Evolutionary conservation across 2,797 vertebrate genomes (phyloP), one percentile per base, ranked within the genome.

Genomic region (Sylvilagus floridanus): DNA sequence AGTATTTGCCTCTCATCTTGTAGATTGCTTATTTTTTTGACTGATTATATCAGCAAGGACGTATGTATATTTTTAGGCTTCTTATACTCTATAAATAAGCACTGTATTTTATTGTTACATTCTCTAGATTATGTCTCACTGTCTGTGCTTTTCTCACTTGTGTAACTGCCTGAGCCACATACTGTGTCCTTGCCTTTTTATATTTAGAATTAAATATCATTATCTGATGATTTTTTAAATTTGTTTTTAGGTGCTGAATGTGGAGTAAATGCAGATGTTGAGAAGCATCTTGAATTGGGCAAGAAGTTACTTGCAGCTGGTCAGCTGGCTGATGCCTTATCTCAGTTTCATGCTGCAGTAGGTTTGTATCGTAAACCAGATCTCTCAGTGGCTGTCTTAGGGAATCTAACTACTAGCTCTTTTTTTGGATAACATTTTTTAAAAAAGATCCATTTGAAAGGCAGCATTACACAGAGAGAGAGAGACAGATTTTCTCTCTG

Each of bases 301-400:
- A 99, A 99, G 98, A 99, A 99, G 30, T 98, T 99, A 72, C 97
- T 99, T 50, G 99, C 99, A 93, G 99, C 99, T 71, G 99, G 99
- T 78, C 99, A 99, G 97, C 98, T 99, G 2, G 99, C 99, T 0
- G 99, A 99, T 94, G 99, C 99, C 2, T 98, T 99, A 76, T 99
- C 99, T 76, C 99, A 99, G 95, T 99, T 99, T 89, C 99, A 99
- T 17, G 99, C 99, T 0, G 99, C 99, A 95, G 99, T 99, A 92
- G 99, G 99, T 99, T 84, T 66, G 99, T 99, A 96, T 97, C 82
- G 92, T 5, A 78, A 3, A 4, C 17, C 68, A 66, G 62, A 65
- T 28, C 35, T 75, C 19, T 77, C 10, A 24, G 16, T 60, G 60
- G 30, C 37, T 57, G 1, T 78, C 57, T 72, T 79, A 35, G 26